Evolutionary conservation across 2,797 vertebrate species (phyloP), one percentile per base, ranked within the genome.

Genomic region (Schizopygopsis pylzovi): DNA sequence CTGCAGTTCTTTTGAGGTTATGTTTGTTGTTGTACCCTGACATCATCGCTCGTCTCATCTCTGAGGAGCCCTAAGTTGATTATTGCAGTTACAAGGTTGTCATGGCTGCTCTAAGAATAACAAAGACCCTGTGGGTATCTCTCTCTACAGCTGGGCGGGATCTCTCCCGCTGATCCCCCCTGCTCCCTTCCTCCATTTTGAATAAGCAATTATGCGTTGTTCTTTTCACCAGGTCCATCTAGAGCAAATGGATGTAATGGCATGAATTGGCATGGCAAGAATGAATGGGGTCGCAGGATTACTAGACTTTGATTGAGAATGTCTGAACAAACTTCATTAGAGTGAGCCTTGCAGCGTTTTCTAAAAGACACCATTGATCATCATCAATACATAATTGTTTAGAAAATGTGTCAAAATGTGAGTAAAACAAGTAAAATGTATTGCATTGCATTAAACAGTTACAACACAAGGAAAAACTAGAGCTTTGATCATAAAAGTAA

Each of bases 61-160:
- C 72, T 18, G 63, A 56, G 70, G 65, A 78, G 71, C 93, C 92
- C 89, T 94, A 94, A 94, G 91, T 93, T 92, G 93, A 93, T 94
- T 93, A 93, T 92, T 61, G 88, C 88, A 91, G 93, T 88, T 89
- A 88, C 91, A 92, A 93, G 94, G 93, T 93, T 94, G 92, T 94
- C 28, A 39, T 39, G 39, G 25, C 72, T 77, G 93, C 90, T 92
- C 93, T 93, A 93, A 93, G 25, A 92, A n/a, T n/a, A n/a, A n/a
- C n/a, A n/a, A n/a, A 91, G 90, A 91, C 93, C 92, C 90, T 84
- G 25, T 91, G n/a, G 45, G 76, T 75, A 28, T 72, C n/a, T 45
- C 65, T 37, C 61, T 54, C 37, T 11, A 70, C 45, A 54, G 11
- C 13, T 22, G 81, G 52, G 13, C 22, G 7, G 12, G 41, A 22